Evolutionary conservation across 2,888 invertebrate species (phyloP).

Genomic region (Glomeris marginata): DNA sequence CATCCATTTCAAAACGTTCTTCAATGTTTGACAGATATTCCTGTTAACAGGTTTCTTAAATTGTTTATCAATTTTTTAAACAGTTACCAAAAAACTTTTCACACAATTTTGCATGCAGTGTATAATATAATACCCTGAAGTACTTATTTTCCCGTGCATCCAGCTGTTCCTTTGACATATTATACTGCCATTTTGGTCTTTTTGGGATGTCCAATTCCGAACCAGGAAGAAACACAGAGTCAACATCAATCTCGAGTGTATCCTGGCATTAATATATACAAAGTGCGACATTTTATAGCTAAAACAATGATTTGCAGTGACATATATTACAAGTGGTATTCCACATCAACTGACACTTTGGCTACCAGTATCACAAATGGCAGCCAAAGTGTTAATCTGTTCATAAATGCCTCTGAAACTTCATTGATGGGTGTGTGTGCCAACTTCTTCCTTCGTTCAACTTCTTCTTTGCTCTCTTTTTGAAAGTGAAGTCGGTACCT

Average conservation of each 20-base stretch:
- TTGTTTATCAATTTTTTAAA: conserved; percentile 15
- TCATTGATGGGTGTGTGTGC: conserved; percentile 30
- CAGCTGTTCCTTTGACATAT: conserved; percentile 52
- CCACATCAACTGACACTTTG: no score
- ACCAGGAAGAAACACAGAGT: conserved; percentile 46
- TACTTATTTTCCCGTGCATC: conserved; percentile 68
- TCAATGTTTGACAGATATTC: conserved; percentile 57
- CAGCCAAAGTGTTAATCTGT: neutral
- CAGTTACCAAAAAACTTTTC: conserved; percentile 11
- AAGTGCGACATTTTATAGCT: neutral
- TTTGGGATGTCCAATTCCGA: conserved; percentile 55
- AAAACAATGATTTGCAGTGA: neutral
- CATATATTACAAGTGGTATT: neutral
- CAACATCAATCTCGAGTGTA: conserved; percentile 50
- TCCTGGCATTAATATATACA: conserved; percentile 24
- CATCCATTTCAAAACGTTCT: conserved; percentile 41
- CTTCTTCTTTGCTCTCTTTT: conserved; percentile 57
- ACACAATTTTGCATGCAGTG: conserved; percentile 2
- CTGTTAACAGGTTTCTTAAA: no score
- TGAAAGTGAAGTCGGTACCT: conserved; percentile 68
- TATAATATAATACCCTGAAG: conserved; percentile 44
- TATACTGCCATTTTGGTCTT: conserved; percentile 68
- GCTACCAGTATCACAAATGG: neutral
- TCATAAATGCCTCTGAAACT: neutral
- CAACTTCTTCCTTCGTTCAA: conserved; percentile 49